Evolutionary conservation across 2,113 vertebrate species (phyloP).

Genomic region (Illadopsis cleaveri): DNA sequence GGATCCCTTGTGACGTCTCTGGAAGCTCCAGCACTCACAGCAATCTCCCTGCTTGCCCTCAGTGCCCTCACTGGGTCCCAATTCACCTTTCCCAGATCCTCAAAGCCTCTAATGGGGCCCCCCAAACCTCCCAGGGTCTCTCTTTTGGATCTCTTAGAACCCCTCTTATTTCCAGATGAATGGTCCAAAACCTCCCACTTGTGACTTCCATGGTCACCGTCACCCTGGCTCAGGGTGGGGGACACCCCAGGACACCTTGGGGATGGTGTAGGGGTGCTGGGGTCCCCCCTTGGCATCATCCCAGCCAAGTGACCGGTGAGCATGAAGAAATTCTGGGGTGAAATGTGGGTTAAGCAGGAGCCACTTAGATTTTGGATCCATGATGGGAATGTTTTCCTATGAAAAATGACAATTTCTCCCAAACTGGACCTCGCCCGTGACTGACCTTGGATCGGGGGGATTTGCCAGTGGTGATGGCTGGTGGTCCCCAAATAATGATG

Average conservation of each 20-base stretch:
- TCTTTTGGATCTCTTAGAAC: too few relatives aligned
- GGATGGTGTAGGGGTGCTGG: accelerated
- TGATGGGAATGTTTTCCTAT: accelerated
- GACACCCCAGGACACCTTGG: neutral
- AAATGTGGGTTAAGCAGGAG: neutral
- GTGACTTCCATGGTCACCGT: neutral
- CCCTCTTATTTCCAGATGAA: accelerated
- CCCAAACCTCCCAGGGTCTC: neutral
- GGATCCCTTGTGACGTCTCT: accelerated
- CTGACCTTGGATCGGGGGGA: accelerated
- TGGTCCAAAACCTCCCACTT: accelerated
- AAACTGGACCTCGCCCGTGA: accelerated
- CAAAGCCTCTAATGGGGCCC: neutral
- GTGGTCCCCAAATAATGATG: neutral
- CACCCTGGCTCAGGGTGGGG: accelerated
- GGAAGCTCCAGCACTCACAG: neutral
- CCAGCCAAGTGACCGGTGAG: accelerated
- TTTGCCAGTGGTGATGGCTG: accelerated
- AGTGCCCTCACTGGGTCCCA: accelerated
- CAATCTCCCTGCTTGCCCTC: neutral
- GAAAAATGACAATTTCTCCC: neutral
- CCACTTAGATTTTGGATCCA: accelerated
- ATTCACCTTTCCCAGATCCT: neutral
- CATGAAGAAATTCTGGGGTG: neutral
- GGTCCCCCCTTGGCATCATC: neutral